Evolutionary conservation across 2,797 vertebrate genomes (phyloP), one percentile per base, ranked within the genome.

Genomic region (Setipinna tenuifilis): DNA sequence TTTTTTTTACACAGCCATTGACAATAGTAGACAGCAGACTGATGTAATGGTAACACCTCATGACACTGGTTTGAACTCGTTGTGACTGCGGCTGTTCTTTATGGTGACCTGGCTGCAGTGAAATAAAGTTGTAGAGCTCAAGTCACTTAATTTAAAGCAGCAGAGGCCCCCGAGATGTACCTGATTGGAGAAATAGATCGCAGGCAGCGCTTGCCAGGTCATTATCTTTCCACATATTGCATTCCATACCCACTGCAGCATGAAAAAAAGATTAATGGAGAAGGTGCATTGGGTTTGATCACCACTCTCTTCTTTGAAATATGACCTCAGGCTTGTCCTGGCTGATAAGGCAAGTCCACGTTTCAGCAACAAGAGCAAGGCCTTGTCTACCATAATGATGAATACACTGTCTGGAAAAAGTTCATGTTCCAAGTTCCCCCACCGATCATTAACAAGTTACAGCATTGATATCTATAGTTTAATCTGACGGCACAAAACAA

Each of bases 301-400:
- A 75, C 28, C 28, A 16, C 28, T 17, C 31, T 35, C 68, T 16
- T 75, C 68, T 75, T 75, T 75, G 68, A 75, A 75, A 75, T 75
- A 75, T 75, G 31, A 75, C 68, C 28, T 75, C 28, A 19, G 68
- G 68, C 68, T 41, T 75, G 68, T 75, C 68, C 68, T 75, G 28
- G 0, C 28, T 75, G 68, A 75, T 35, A 75, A 75, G 68, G 68
- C 28, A 75, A 41, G 68, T 75, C 68, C 31, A 75, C 28, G 12
- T 41, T 75, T 41, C 68, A 35, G 68, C 68, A 41, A 35, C 28
- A 75, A 75, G 68, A 75, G 12, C 16, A 75, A 19, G 28, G 68
- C 16, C 68, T 28, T 75, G 68, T 75, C 68, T 75, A 75, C 68
- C 31, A 75, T 75, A 75, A 75, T 75, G 68, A 75, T 75, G 68